Base-by-base conservation (phyloP, 2,797 vertebrate species). In the Amblyraja radiata region DNA sequence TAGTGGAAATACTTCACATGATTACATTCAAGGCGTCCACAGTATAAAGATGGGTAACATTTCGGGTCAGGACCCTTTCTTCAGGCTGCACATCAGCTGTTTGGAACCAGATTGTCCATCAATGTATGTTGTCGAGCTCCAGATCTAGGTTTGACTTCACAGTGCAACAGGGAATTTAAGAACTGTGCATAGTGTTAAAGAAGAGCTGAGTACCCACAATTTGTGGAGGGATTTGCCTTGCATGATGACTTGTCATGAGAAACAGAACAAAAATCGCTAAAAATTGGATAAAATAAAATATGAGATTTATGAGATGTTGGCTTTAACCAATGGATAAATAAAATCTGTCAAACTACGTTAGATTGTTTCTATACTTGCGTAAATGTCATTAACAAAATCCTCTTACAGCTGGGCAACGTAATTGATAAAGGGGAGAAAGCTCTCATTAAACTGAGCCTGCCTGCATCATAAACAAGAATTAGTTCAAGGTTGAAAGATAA, bases 401-500 rank as follows among this genome's bases (percentile, higher is more conserved):
- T 8, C 25, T 86, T 58, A 16, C 54, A 61, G 83, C 83, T 61
- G 83, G 54, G 63, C 54, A 86, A 63, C 25, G n/a, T 63, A 58
- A 86, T 28, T 86, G 83, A 86, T 28, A 63, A 58, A 63, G 58
- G 28, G 63, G 23, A 54, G 54, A 86, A 86, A 32, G 5, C 65
- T 0, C 54, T 7, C 83, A 86, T 63, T 13, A 86, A n/a, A 86
- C 28, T 32, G 25, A 32, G n/a, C 25, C 58, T 54, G 46, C 23
- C 2, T 61, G 54, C 81, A 83, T 83, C 81, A 86, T 86, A 86
- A 63, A 86, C 83, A 63, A 14, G 13, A 86, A 86, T 63, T n/a
- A 63, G 25, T 86, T 32, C 83, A 86, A 86, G 58, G 54, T n/a
- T 86, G 25, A n/a, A 86, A 61, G 54, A 86, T 86, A 86, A 86